These are phyloP conservation scores for Scaptomyza flava DNA, from an alignment of 2,888 invertebrate species.

Conservation along the genomic window DNA sequence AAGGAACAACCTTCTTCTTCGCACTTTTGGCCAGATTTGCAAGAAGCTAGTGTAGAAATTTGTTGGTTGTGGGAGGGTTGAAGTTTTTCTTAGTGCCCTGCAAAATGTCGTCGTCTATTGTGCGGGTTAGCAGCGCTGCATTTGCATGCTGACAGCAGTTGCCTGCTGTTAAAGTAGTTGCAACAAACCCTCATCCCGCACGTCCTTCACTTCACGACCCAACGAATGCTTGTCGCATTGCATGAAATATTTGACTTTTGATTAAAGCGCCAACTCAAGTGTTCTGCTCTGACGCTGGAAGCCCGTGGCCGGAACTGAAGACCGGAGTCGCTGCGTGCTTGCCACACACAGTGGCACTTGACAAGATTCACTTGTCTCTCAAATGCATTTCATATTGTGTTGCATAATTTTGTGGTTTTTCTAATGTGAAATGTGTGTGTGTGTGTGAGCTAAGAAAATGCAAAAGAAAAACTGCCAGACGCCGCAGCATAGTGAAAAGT, in stretches of 20 bases:
- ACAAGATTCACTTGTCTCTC: conserved; percentile 79
- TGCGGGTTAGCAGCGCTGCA: conserved; percentile 60
- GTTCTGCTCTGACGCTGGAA: conserved; percentile 55
- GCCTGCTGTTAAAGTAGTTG: conserved; percentile 65
- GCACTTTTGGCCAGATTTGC: conserved; percentile 25
- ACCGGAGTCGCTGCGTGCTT: conserved; percentile 23
- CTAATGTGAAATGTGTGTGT: conserved; percentile 69
- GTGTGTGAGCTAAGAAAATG: not conserved
- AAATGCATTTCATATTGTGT: conserved; percentile 80
- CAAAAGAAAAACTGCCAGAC: conserved; percentile 27
- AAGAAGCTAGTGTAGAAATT: conserved; percentile 23
- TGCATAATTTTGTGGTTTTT: conserved; percentile 76
- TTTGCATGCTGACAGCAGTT: conserved; percentile 80
- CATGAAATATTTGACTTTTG: conserved; percentile 80
- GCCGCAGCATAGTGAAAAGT: conserved; percentile 49
- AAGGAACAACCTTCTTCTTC: not conserved
- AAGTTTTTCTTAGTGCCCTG: too few species aligned
- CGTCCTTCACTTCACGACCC: not conserved
- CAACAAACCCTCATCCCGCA: not conserved
- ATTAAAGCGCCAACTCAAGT: conserved; percentile 81
- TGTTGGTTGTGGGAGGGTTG: conserved; percentile 22
- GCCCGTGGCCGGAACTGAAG: conserved; percentile 9
- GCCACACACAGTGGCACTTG: conserved; percentile 70
- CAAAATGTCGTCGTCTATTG: conserved; percentile 56
- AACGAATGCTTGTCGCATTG: conserved; percentile 58